Evolutionary conservation across 2,888 invertebrate species (phyloP).

Genomic region (Nephrotoma appendiculata): DNA sequence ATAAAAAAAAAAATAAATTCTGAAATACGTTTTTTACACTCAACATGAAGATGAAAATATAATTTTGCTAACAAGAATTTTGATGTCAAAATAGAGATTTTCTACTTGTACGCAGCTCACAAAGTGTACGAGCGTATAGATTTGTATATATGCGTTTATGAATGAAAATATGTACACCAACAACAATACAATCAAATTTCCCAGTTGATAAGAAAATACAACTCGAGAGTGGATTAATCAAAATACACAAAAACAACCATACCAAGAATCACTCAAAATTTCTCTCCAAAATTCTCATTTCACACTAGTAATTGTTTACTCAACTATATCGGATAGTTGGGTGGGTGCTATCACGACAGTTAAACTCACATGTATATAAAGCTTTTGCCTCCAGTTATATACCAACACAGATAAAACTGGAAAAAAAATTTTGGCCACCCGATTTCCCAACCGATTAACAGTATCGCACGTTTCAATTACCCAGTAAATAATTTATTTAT

Average conservation of each 20-base stretch:
- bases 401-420: not conserved
- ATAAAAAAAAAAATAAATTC: not conserved
- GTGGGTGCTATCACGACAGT: not conserved
- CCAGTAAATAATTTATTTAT: not conserved
- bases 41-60: not conserved
- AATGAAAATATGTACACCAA: not conserved
- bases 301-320: not conserved
- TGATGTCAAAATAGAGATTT: not conserved
- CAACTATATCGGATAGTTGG: not conserved
- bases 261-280: not conserved
- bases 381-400: not conserved
- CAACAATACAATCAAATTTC: not conserved
- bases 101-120: not conserved
- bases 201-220: not conserved
- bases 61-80: not conserved
- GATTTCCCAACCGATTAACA: not conserved
- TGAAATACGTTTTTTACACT: not conserved
- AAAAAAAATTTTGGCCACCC: not conserved
- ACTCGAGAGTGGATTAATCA: not conserved
- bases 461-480: not conserved
- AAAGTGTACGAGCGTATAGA: not conserved
- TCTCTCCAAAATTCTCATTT: not conserved
- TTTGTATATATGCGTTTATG: not conserved
- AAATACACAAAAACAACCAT: not conserved
- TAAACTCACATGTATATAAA: not conserved